Percentiles rank a stretch among this genome's conserved stretches.
These are phyloP conservation scores for Lepus americanus DNA, from an alignment of 2,113 vertebrate species.

Conservation along the genomic window DNA sequence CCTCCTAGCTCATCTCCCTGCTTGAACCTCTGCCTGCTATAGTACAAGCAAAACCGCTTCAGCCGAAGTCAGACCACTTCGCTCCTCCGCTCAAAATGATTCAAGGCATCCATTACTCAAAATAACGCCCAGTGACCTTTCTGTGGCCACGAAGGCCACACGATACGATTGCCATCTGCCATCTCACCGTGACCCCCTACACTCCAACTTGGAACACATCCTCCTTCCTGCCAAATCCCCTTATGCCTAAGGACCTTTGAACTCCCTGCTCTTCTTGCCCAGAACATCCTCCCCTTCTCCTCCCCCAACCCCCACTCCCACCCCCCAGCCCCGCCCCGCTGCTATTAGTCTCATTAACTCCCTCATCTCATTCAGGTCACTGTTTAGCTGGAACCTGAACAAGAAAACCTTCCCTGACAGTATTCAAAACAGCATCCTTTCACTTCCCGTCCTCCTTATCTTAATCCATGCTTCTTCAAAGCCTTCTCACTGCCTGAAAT, in stretches of 20 bases:
- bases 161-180: not conserved
- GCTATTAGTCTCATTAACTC: not conserved
- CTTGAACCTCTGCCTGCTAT: not conserved
- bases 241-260: not conserved
- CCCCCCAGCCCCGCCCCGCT: too few species aligned
- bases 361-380: not conserved
- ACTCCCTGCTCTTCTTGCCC: not conserved
- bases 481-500: not conserved
- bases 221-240: not conserved
- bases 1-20: not conserved
- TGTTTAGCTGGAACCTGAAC: not conserved
- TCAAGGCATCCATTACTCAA: not conserved
- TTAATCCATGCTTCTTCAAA: not conserved
- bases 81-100: not conserved
- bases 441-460: not conserved
- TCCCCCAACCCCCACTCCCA: too few species aligned
- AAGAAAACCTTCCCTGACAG: not conserved
- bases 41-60: not conserved
- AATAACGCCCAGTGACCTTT: not conserved
- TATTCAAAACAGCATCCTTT: not conserved
- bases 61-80: not conserved
- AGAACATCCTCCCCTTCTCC: not conserved
- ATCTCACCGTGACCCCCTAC: not conserved
- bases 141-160: not conserved
- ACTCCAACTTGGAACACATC: not conserved